Conservation (phyloP, 1,140 invertebrate genomes). For the Acromyrmex echinatior region DNA sequence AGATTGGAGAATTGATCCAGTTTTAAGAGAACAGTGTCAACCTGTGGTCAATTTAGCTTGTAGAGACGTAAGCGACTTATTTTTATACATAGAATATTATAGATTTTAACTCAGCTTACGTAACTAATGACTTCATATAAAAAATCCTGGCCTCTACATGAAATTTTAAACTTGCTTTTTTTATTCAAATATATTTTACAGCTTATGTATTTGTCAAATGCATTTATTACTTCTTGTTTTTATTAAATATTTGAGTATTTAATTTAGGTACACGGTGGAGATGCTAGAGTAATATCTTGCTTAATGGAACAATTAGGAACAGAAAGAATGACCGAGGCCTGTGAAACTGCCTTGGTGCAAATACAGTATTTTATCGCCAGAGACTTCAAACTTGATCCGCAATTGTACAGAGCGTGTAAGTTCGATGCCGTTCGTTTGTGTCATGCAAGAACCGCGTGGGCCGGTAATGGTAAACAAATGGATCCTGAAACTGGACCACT, state of each 20-base stretch:
- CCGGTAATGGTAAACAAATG: conserved; percentile 89
- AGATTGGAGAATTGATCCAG: conserved; percentile 97
- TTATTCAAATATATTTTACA: not conserved
- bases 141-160: not conserved
- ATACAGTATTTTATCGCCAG: conserved; percentile 99
- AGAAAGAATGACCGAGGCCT: conserved; percentile 94
- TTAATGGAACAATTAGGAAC: conserved; percentile 96
- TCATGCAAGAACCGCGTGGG: conserved; percentile 93
- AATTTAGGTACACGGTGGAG: conserved; percentile 87
- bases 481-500: conserved; percentile 92
- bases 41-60: conserved; percentile 92
- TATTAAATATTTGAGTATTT: conserved; percentile 35
- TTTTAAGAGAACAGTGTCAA: conserved; percentile 94
- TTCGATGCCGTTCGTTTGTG: conserved; percentile 95
- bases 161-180: conserved; percentile 13
- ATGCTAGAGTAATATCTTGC: conserved; percentile 95
- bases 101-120: not conserved
- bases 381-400: conserved; percentile 97
- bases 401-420: conserved; percentile 95
- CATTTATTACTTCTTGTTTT: not conserved
- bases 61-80: conserved; percentile 86
- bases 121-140: not conserved
- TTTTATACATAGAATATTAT: not conserved
- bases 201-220: not conserved
- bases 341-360: conserved; percentile 96